Conservation (phyloP, 2,113 vertebrate genomes). For the Engraulis encrasicolus region DNA sequence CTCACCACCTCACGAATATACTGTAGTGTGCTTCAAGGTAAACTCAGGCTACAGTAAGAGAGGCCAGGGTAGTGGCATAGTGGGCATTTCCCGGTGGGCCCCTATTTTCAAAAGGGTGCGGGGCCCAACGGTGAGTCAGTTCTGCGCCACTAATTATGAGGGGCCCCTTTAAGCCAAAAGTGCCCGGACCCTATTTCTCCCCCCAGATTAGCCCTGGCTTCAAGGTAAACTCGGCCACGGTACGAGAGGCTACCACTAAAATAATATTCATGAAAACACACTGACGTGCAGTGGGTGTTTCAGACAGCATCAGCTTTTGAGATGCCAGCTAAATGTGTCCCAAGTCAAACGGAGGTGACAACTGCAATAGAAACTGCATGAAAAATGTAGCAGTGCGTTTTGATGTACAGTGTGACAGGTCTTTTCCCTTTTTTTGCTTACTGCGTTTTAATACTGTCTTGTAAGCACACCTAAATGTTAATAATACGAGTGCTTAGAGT, state of each 20-base stretch:
- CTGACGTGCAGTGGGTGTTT: background rate
- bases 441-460: conserved; percentile 75
- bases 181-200: too few species aligned
- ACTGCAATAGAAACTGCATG: background rate
- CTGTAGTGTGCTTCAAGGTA: background rate
- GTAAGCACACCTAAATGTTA: conserved; percentile 77
- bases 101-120: too few species aligned
- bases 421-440: conserved; percentile 68
- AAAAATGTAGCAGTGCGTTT: conserved; percentile 8
- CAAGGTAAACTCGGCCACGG: background rate
- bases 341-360: background rate
- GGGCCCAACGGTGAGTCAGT: too few species aligned
- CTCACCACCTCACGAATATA: too few species aligned
- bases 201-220: too few species aligned
- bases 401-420: conserved; percentile 60
- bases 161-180: too few species aligned
- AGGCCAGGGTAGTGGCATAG: too few species aligned
- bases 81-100: too few species aligned
- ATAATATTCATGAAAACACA: background rate
- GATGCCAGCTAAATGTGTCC: background rate
- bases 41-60: background rate
- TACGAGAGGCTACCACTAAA: background rate
- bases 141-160: too few species aligned
- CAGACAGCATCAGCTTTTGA: background rate
- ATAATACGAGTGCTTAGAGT: conserved; percentile 74